A percentile compares a stretch with the other conserved stretches of the same genome.
Evolutionary conservation across 2,113 vertebrate species (phyloP).

Genomic region (Phylloscopus trochiloides): DNA sequence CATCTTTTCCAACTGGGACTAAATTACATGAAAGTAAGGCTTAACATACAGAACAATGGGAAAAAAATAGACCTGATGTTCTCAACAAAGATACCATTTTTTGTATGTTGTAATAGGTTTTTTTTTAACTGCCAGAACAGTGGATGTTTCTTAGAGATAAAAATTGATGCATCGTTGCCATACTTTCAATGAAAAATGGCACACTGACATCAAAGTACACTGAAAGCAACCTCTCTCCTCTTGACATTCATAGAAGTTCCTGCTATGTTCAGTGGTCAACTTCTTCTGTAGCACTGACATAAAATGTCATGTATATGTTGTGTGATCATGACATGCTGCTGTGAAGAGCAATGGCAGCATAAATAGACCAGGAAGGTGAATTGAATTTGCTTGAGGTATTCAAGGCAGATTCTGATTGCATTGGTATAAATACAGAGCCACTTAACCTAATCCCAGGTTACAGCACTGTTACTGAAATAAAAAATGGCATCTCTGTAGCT

Average conservation of each 20-base stretch:
- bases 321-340: not conserved
- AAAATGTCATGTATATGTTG: not conserved
- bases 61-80: not conserved
- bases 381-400: not conserved
- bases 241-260: fast-evolving
- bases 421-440: not conserved
- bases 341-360: not conserved
- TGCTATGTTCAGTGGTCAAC: not conserved
- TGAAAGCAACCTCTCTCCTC: not conserved
- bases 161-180: not conserved
- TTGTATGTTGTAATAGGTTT: not conserved
- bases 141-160: not conserved
- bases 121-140: not conserved
- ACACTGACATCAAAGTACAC: not conserved
- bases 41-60: not conserved
- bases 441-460: not conserved
- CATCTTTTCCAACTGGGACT: not conserved
- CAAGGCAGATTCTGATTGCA: not conserved
- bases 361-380: not conserved
- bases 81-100: not conserved
- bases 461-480: not conserved
- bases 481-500: not conserved
- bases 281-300: not conserved
- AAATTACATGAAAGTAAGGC: not conserved
- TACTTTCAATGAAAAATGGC: not conserved